These are phyloP conservation scores for Acrobasis repandana DNA, from an alignment of 2,888 invertebrate species.

Conservation along the genomic window DNA sequence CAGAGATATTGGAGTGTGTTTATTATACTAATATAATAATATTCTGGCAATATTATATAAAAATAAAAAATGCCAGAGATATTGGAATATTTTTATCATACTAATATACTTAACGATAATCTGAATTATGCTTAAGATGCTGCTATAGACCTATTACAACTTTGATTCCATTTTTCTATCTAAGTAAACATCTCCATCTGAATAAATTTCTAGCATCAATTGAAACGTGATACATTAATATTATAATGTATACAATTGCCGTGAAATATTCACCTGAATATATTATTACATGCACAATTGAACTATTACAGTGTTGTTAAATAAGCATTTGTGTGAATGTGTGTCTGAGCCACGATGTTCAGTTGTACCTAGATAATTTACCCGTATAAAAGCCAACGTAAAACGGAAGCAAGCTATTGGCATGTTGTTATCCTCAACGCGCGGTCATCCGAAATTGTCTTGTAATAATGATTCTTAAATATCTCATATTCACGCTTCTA, in stretches of 20 bases:
- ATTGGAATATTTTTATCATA: no score
- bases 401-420: constrained; percentile 37
- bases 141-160: no score
- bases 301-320: background rate
- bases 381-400: constrained; percentile 13
- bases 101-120: no score
- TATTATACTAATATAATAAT: no score
- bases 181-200: no score
- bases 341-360: background rate
- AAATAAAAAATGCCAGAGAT: no score
- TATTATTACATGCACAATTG: background rate
- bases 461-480: constrained; percentile 33
- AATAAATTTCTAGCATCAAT: background rate
- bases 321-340: background rate
- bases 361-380: no score
- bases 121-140: no score
- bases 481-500: constrained; percentile 38
- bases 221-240: background rate
- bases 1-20: no score
- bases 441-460: constrained; percentile 15
- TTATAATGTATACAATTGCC: background rate
- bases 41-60: no score
- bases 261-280: background rate
- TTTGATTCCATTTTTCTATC: no score
- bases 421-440: constrained; percentile 24